Conservation (phyloP, 2,888 invertebrate genomes). For the Sclerodermus sp. region DNA sequence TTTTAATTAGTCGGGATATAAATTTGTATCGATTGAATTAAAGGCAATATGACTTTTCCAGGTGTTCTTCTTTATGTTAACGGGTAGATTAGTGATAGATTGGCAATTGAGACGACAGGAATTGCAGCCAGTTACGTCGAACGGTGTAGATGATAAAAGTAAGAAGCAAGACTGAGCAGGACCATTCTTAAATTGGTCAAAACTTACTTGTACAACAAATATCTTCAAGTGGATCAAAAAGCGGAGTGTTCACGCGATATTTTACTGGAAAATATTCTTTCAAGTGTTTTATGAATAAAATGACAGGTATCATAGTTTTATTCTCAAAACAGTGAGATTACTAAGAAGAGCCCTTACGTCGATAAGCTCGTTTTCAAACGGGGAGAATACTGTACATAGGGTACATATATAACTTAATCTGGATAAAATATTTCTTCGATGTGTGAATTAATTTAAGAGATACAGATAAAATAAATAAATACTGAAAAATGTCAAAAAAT, state of each 20-base stretch:
- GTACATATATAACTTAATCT: too few relatives aligned
- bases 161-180: slow-evolving; percentile 60
- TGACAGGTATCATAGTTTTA: not conserved
- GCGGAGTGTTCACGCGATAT: not conserved
- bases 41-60: too few relatives aligned
- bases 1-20: too few relatives aligned
- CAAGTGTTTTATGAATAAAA: not conserved
- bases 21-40: too few relatives aligned
- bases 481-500: too few relatives aligned
- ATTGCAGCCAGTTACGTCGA: slow-evolving; percentile 48
- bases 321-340: too few relatives aligned
- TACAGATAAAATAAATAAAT: too few relatives aligned
- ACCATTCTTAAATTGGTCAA: slow-evolving; percentile 1
- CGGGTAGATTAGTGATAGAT: slow-evolving; percentile 84
- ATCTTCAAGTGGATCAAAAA: not conserved
- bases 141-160: slow-evolving; percentile 59
- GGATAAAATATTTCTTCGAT: too few relatives aligned
- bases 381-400: too few relatives aligned
- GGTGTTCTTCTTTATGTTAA: slow-evolving; percentile 88
- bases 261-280: not conserved
- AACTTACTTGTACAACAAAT: not conserved
- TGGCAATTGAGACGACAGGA: slow-evolving; percentile 65
- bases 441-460: too few relatives aligned
- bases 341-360: too few relatives aligned
- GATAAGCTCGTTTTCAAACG: too few relatives aligned